Conservation (phyloP, 2,888 invertebrate genomes). For the Lithosia quadra region DNA sequence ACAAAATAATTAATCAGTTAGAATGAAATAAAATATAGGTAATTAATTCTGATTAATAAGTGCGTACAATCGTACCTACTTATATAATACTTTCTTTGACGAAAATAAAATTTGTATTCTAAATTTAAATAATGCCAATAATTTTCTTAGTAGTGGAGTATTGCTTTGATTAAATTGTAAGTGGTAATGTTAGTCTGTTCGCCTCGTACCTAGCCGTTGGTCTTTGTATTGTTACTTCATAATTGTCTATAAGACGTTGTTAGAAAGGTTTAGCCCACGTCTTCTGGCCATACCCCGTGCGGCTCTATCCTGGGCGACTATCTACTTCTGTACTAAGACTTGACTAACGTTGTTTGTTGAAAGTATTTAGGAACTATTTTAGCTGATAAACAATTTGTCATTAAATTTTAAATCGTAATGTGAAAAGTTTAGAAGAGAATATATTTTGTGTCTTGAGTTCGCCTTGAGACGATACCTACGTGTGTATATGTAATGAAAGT, state of each 20-base stretch:
- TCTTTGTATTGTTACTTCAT: constrained; percentile 70
- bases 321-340: constrained; percentile 72
- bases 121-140: background rate
- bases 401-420: constrained; percentile 51
- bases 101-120: background rate
- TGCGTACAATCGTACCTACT: too few species aligned
- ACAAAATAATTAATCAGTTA: background rate
- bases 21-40: background rate
- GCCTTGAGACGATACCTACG: constrained; percentile 33
- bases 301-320: constrained; percentile 48
- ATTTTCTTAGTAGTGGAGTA: background rate
- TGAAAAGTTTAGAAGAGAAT: constrained; percentile 38
- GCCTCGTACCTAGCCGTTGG: constrained; percentile 29
- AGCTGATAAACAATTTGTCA: constrained; percentile 56
- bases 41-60: background rate
- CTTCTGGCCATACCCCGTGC: constrained; percentile 26
- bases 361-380: constrained; percentile 72
- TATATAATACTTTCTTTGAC: background rate
- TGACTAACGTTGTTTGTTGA: constrained; percentile 80
- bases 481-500: constrained; percentile 37
- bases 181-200: constrained; percentile 12
- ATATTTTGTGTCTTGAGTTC: constrained; percentile 31
- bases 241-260: constrained; percentile 74
- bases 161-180: background rate
- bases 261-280: constrained; percentile 56